Evolutionary conservation across 2,888 invertebrate genomes (phyloP).

Genomic region (Tineola bisselliella): DNA sequence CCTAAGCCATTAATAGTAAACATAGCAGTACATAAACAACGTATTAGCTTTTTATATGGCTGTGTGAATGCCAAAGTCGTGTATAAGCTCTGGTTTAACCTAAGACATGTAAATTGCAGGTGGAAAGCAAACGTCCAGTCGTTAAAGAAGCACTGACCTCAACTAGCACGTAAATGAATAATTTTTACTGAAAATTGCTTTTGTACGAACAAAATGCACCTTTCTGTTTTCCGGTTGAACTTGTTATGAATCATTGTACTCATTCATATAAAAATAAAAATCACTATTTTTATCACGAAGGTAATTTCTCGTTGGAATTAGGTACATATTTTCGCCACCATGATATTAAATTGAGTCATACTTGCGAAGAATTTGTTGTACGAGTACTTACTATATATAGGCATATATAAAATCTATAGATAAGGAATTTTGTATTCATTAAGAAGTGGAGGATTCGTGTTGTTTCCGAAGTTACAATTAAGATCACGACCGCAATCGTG

Average conservation of each 20-base stretch:
- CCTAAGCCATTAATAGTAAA: neutral
- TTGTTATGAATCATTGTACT: conserved; percentile 7
- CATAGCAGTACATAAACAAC: conserved; percentile 6
- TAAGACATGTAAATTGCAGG: conserved; percentile 13
- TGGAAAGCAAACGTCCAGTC: conserved; percentile 16
- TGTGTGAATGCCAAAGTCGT: conserved; percentile 13
- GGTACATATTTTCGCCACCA: too few relatives aligned
- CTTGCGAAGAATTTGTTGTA: too few relatives aligned
- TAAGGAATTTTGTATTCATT: neutral
- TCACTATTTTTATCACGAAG: neutral
- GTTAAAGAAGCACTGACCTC: conserved; percentile 25
- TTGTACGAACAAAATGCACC: conserved; percentile 23
- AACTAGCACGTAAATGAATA: conserved; percentile 26
- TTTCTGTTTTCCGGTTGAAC: conserved; percentile 26
- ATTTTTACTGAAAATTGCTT: conserved; percentile 27
- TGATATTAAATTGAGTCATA: too few relatives aligned
- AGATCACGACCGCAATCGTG: conserved; percentile 2
- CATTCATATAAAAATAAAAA: neutral
- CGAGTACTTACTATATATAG: too few relatives aligned
- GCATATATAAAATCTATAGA: neutral
- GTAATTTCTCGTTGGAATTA: too few relatives aligned
- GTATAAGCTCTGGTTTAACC: conserved; percentile 12
- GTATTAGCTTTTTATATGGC: conserved; percentile 9
- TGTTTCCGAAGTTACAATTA: neutral
- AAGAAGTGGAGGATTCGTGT: neutral